Evolutionary conservation across 2,888 invertebrate species (phyloP), one percentile per base, ranked within the genome.

Genomic region (Himalopsyche anomala): DNA sequence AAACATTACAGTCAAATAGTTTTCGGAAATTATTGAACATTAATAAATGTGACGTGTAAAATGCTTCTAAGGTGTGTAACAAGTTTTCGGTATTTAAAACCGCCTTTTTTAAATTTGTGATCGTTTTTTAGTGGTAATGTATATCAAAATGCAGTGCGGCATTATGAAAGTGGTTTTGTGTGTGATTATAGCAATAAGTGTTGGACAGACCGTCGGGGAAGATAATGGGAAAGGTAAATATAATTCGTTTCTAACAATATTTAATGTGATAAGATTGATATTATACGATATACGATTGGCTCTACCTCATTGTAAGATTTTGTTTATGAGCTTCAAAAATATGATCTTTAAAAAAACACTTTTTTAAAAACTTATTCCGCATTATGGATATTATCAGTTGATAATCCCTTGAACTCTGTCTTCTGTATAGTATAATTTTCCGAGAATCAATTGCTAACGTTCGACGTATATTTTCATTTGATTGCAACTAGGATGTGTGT

Each of bases 21-120:
- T 62, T 28, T 62, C 4, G n/a, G 6, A 56, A 19, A 19, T n/a
- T 56, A 56, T 62, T 62, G 2, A 19, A 19, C 8, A 62, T 62
- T 15, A 51, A 4, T 5, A 19, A 19, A 62, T 62, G 19, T 62
- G n/a, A 62, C 8, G 62, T 62, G 19, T 62, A 62, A 62, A 62
- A 62, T 62, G 62, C 19, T 62, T 9, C 0, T 8, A 19, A 62
- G 19, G 62, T 62, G 62, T 28, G 19, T 19, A 19, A 28, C n/a
- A 62, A 62, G 62, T 62, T n/a, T 62, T 62, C 62, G 62, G 62
- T 62, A 62, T 62, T 62, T 62, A 62, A 62, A 62, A 19, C 62
- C 62, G 62, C 62, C 62, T 62, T 62, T 62, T 62, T 62, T 62
- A 62, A 19, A 62, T 19, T 62, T 62, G 62, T 62, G 62, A 62